A percentile compares a stretch with the other conserved stretches of the same genome.
Evolutionary conservation across 1,140 invertebrate species (phyloP).

Genomic region (Panulirus ornatus): DNA sequence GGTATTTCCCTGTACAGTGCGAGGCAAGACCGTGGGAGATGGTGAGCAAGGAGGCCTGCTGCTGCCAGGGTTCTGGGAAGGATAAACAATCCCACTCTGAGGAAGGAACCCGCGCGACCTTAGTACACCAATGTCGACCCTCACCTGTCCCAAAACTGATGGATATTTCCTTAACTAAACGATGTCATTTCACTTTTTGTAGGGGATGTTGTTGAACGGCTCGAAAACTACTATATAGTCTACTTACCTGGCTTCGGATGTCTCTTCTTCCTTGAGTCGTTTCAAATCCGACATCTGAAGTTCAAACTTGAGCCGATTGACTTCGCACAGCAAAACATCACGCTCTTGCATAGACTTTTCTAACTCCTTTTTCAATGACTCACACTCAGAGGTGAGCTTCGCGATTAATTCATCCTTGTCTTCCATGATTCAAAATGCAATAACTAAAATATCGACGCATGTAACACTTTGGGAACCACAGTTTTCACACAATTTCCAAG

Average conservation of each 20-base stretch:
- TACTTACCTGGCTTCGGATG: constrained; percentile 68
- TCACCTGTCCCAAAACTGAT: constrained; percentile 28
- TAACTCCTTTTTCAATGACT: constrained; percentile 76
- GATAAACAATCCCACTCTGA: not conserved
- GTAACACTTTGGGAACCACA: constrained; percentile 42
- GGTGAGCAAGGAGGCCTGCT: not conserved
- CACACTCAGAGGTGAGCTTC: constrained; percentile 66
- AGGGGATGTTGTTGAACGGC: not conserved
- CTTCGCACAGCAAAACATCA: constrained; percentile 77
- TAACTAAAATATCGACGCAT: constrained; percentile 16
- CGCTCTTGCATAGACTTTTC: constrained; percentile 76
- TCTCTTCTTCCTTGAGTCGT: constrained; percentile 76
- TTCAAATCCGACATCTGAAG: constrained; percentile 77
- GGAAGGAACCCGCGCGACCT: not conserved
- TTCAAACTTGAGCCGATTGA: constrained; percentile 77
- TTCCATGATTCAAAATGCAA: constrained; percentile 50
- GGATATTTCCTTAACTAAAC: constrained; percentile 3
- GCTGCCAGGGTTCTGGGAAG: not conserved
- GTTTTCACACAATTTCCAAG: constrained; percentile 64
- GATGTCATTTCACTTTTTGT: constrained; percentile 10
- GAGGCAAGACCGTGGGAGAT: not conserved
- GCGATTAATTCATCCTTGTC: constrained; percentile 70
- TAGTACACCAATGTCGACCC: too few species aligned
- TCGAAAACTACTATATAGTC: constrained; percentile 28
- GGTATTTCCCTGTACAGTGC: not conserved